Evolutionary conservation across 2,888 invertebrate genomes (phyloP), one percentile per base, ranked within the genome.

Genomic region (Phoenoteleia sp.): DNA sequence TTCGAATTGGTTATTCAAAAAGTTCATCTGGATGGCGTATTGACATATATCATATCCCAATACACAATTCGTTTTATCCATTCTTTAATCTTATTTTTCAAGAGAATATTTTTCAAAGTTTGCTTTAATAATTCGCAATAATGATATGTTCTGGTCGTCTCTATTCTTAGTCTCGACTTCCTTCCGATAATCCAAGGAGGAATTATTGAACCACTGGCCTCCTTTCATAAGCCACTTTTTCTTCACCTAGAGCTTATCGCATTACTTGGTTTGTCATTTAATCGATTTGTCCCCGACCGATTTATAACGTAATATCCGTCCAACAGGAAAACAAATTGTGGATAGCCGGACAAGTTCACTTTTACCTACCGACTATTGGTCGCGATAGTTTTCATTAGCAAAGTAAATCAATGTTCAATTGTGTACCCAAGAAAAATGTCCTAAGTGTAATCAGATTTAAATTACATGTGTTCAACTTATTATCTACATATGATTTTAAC

Each of bases 261-360:
- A 82, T 80, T 80, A 82, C 79, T 82, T 79, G 80, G n/a, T n/a
- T n/a, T n/a, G n/a, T n/a, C 81, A 71, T 80, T 85, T 82, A 85
- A 80, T 85, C 85, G 82, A 82, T 85, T 85, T 82, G 85, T 82
- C 80, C 58, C 56, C 66, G 72, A 39, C 81, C 85, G 85, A 85
- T 85, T 85, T 85, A 85, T 85, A 85, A 85, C 82, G 85, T 85
- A 80, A 79, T 82, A 85, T 85, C 81, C 69, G 79, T 85, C 82
- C 69, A 45, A 17, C 19, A 9, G 47, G 75, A 82, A 85, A 82
- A 82, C 80, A 85, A 85, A 85, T 85, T 81, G 81, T 54, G 66
- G 69, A 81, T 52, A 21, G 77, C 62, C 66, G 76, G 82, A 85
- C 79, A 80, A 81, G 81, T 81, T 85, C 67, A 79, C 74, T 74